Evolutionary conservation across 2,113 vertebrate species (phyloP).

Genomic region (Forbesichthys papilliferus): DNA sequence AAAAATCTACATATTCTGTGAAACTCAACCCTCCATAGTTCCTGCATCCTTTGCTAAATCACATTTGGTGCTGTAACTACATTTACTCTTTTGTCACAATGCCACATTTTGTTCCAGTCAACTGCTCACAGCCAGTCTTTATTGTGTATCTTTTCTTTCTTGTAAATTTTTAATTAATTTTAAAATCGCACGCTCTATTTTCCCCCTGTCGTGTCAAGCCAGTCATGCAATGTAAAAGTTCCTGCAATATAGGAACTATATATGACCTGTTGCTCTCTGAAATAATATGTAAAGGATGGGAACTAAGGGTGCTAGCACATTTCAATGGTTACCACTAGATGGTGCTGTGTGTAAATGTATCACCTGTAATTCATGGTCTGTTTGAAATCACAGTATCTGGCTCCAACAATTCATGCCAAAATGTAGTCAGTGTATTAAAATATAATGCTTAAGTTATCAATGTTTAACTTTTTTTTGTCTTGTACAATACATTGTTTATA

Average conservation of each 20-base stretch:
- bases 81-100: constrained; percentile 27
- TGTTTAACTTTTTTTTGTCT: constrained; percentile 58
- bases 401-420: constrained; percentile 57
- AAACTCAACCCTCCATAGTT: constrained; percentile 31
- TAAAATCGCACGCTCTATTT: constrained; percentile 57
- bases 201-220: constrained; percentile 46
- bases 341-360: constrained; percentile 61
- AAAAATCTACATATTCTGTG: constrained; percentile 67
- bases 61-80: constrained; percentile 31
- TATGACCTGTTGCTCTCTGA: constrained; percentile 25
- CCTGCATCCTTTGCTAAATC: constrained; percentile 52
- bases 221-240: constrained; percentile 49
- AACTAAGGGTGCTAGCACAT: constrained; percentile 29
- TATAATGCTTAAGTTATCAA: constrained; percentile 54
- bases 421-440: constrained; percentile 60
- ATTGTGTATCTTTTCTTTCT: constrained; percentile 60
- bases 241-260: constrained; percentile 40
- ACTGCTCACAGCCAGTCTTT: constrained; percentile 59
- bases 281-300: constrained; percentile 16
- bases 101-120: constrained; percentile 64
- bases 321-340: constrained; percentile 66
- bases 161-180: constrained; percentile 37
- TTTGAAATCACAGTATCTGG: constrained; percentile 35
- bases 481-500: not conserved
- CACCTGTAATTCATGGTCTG: constrained; percentile 48